These are phyloP conservation scores for Cheilosia grossa DNA, from an alignment of 2,888 invertebrate species.

Conservation along the genomic window DNA sequence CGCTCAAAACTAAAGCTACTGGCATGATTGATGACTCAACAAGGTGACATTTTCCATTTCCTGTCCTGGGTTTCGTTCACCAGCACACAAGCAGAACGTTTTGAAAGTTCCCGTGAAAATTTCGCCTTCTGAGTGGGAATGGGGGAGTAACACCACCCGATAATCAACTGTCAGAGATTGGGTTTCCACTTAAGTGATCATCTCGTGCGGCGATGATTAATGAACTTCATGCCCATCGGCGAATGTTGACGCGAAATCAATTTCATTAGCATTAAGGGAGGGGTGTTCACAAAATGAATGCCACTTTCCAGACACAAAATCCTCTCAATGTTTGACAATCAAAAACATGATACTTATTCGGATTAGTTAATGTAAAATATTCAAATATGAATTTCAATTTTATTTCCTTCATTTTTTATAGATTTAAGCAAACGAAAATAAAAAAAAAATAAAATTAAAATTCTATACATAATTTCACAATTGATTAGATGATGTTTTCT, in stretches of 20 bases:
- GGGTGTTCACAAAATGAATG: constrained; percentile 6
- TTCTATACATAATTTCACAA: constrained; percentile 28
- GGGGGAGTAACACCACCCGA: constrained; percentile 10
- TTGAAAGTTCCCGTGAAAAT: constrained; percentile 21
- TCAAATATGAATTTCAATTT: constrained; percentile 13
- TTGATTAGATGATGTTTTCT: constrained; percentile 42
- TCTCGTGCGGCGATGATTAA: constrained; percentile 58
- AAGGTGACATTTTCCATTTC: constrained; percentile 69
- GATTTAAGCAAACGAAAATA: not conserved
- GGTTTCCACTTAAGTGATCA: constrained; percentile 28
- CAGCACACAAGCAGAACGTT: not conserved
- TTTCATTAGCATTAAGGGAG: constrained; percentile 2
- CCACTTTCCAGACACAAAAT: not conserved
- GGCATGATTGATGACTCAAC: constrained; percentile 55
- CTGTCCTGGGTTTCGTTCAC: constrained; percentile 22
- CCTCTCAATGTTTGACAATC: not conserved
- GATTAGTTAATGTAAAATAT: constrained; percentile 4
- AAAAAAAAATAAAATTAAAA: not conserved
- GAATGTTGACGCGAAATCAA: constrained; percentile 13
- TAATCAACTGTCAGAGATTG: constrained; percentile 34
- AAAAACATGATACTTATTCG: constrained; percentile 33
- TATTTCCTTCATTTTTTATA: constrained; percentile 10
- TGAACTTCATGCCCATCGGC: constrained; percentile 18
- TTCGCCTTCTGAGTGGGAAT: constrained; percentile 2
- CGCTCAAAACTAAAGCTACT: constrained; percentile 20